Conservation (phyloP, 1,140 invertebrate genomes). For the Sweltsa coloradensis region DNA sequence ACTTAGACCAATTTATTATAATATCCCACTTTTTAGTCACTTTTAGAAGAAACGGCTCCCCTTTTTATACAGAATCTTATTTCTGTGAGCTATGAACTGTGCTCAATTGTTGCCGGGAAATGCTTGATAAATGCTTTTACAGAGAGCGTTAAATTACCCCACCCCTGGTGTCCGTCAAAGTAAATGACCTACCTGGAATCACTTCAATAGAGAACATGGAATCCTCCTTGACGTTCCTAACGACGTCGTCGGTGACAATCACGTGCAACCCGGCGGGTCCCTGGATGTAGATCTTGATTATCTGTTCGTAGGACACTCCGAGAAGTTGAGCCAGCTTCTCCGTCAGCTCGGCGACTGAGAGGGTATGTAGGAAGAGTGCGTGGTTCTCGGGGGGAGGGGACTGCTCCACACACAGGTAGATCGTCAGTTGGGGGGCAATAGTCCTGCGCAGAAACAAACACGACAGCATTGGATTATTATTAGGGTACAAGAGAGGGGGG, state of each 20-base stretch:
- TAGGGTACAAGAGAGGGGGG: too few relatives aligned
- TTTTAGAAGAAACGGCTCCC: not conserved
- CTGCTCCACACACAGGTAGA: conserved; percentile 59
- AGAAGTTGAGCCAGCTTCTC: conserved; percentile 49
- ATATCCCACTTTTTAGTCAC: not conserved
- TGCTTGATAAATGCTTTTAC: not conserved
- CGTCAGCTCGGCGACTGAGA: conserved; percentile 50
- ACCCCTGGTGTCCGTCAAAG: not conserved
- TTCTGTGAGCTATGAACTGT: not conserved
- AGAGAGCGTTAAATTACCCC: not conserved
- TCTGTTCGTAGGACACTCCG: conserved; percentile 39
- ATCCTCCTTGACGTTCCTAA: conserved; percentile 49
- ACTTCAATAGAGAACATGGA: conserved; percentile 47
- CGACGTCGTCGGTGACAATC: conserved; percentile 59
- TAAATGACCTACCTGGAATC: conserved; percentile 5
- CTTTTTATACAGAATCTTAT: not conserved
- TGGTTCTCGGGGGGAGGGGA: conserved; percentile 51
- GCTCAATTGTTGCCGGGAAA: not conserved
- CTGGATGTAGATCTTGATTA: conserved; percentile 52
- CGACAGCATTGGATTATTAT: too few relatives aligned
- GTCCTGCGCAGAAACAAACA: too few relatives aligned
- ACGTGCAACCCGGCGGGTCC: conserved; percentile 64
- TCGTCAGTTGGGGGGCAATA: conserved; percentile 60
- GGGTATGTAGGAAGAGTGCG: conserved; percentile 61
- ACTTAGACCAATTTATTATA: not conserved